Conservation (phyloP, 2,888 invertebrate species). For the Nasonovia ribisnigri region DNA sequence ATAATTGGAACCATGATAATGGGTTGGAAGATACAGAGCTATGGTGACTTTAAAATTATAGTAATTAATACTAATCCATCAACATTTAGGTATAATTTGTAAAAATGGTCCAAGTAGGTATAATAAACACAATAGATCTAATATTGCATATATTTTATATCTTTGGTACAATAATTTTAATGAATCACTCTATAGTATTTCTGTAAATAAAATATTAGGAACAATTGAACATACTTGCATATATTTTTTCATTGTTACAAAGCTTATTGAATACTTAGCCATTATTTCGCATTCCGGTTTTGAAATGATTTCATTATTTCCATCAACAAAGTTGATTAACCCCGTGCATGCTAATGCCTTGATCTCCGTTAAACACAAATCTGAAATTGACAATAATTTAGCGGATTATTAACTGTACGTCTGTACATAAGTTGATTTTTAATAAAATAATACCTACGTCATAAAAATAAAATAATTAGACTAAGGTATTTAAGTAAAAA, state of each 20-base stretch:
- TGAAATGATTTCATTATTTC: conserved; percentile 74
- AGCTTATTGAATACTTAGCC: conserved; percentile 72
- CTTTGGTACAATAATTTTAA: no score
- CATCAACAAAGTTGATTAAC: conserved; percentile 69
- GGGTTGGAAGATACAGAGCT: no score
- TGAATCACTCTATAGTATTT: no score
- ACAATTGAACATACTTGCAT: conserved; percentile 73
- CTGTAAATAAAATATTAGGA: neutral
- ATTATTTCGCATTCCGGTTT: conserved; percentile 71
- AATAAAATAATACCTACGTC: neutral
- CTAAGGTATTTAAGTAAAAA: no score
- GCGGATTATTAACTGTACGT: neutral
- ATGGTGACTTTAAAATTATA: no score
- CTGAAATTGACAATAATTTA: conserved; percentile 15
- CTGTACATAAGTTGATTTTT: neutral
- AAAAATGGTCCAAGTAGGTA: no score
- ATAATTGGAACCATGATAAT: no score
- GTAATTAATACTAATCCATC: no score
- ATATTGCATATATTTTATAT: no score
- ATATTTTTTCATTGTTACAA: conserved; percentile 82
- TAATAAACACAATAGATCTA: no score
- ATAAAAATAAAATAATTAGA: neutral
- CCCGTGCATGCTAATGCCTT: conserved; percentile 14
- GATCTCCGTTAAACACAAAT: conserved; percentile 46
- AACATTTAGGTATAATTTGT: no score